Base-by-base conservation (phyloP, 2,888 invertebrate genomes). In the Parnassius orleans region DNA sequence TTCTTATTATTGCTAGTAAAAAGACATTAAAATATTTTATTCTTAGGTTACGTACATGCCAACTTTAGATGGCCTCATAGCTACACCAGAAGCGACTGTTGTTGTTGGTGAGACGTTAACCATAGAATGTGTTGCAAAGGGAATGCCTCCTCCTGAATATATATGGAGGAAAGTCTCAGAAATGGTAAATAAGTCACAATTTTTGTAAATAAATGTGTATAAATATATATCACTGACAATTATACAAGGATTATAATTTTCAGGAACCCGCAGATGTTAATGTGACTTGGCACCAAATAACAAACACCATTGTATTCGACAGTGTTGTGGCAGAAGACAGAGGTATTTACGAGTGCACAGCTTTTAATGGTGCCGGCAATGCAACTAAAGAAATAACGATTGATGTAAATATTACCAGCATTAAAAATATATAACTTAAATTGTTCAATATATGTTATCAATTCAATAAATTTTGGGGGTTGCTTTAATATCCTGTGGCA, bases 261-360 rank as follows among this genome's bases (percentile, higher is more conserved):
- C 53, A 73, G 70, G 57, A 64, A n/a, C 61, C 65, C 11, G 63
- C 56, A 1, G 57, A 67, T 46, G 55, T 51, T 5, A 80, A 75
- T 24, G 60, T 63, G 3, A 78, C 76, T 3, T 86, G 80, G 82
- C 66, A 66, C 12, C 71, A 79, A 71, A 69, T 72, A 2, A 65
- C 73, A 1, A 86, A 84, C 57, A 77, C 69, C 11, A 74, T 90
- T 48, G 65, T 71, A 55, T 84, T 90, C 60, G 72, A 81, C 3
- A 74, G 60, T 2, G 68, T 84, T 11, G 59, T 65, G 57, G 69
- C 72, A 10, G 71, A 77, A 14, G 89, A 90, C 57, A 73, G 74
- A 41, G 90, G 90, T 0, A 72, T 66, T 2, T 91, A 90, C 54
- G 77, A 83, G 67, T 91, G 90, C 64, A 72, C 65, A 42, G 87